A percentile compares a stretch with the other conserved stretches of the same genome.
phyloP scores from a whole-genome alignment of 2,113 vertebrate species.

The Tachysurus fulvidraco region DNA sequence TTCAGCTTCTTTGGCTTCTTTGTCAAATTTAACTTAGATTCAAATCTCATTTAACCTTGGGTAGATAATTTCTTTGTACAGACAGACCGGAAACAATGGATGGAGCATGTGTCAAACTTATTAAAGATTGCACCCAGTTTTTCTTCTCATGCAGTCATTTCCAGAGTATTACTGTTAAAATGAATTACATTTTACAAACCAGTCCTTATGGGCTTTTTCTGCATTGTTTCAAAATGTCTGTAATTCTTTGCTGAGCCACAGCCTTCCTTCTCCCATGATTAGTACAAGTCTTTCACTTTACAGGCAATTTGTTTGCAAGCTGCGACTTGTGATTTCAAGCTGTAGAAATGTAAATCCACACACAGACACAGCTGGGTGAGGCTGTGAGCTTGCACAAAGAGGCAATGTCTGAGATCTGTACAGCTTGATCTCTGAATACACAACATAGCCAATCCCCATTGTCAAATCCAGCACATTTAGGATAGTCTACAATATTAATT shows the following conservation, averaged over 20 bases:
- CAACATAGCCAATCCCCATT: conserved; percentile 30
- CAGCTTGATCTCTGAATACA: conserved; percentile 32
- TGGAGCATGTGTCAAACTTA: neutral
- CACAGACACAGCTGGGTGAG: conserved; percentile 34
- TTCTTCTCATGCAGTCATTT: neutral
- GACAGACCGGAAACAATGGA: neutral
- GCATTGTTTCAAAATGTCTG: neutral
- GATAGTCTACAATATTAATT: conserved; percentile 2
- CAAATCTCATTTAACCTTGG: neutral
- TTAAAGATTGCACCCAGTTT: neutral
- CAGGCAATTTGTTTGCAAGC: conserved; percentile 44
- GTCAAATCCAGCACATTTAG: neutral
- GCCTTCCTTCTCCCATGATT: conserved; percentile 24
- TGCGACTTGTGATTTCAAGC: conserved; percentile 47
- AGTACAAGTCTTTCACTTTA: conserved; percentile 26
- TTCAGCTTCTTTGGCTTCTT: conserved; percentile 28
- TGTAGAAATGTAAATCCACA: conserved; percentile 34
- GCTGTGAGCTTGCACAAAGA: conserved; percentile 31
- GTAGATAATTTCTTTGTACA: neutral
- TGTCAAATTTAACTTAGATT: conserved; percentile 6
- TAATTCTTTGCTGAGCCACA: conserved; percentile 16
- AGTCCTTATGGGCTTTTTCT: neutral
- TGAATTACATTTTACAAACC: neutral
- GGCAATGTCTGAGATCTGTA: conserved; percentile 32
- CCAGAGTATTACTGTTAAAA: neutral